Base-by-base conservation (phyloP, 2,797 vertebrate species). In the Strix occidentalis region DNA sequence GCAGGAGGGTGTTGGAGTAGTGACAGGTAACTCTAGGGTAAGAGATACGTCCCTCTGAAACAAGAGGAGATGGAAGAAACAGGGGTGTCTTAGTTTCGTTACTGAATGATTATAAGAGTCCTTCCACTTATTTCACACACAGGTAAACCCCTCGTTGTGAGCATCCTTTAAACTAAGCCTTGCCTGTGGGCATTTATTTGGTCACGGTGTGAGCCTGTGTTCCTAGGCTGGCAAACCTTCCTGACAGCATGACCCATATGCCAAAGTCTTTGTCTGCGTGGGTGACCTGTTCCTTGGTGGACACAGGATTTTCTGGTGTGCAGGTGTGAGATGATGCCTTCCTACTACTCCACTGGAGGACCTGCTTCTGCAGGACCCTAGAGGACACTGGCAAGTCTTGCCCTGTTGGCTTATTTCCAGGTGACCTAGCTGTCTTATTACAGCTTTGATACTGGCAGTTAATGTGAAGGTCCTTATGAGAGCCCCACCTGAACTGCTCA, bases 161-260 rank as follows among this genome's bases (percentile, higher is more conserved):
- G 37, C 13, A 16, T 29, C 39, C 61, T 60, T 41, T 70, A 51
- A 41, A 21, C 35, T 13, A 7, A 37, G 50, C 26, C 33, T 50
- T 39, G 26, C 69, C 65, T 37, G 45, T 16, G 5, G 24, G n/a
- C 2, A 1, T 78, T 61, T 26, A 12, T 50, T 65, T 75, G 53
- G 15, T 56, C 11, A 78, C 33, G 2, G 11, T 17, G 9, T 23
- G 33, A 71, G 20, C 16, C 53, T 66, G 39, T 7, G 1, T 65
- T 65, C 68, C 33, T 35, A 6, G 31, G n/a, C 77, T 84, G n/a
- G 29, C 70, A 61, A 8, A 45, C 13, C 33, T 50, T 76, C 26
- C 43, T 84, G 35, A 7, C 24, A 7, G 0, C 1, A 0, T 19
- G 28, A 89, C 28, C 70, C 6, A 0, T 20, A 1, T 14, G 17